A percentile compares a stretch with the other conserved stretches of the same genome.
phyloP scores from a whole-genome alignment of 2,113 vertebrate genomes.

The Grammomys surdaster region DNA sequence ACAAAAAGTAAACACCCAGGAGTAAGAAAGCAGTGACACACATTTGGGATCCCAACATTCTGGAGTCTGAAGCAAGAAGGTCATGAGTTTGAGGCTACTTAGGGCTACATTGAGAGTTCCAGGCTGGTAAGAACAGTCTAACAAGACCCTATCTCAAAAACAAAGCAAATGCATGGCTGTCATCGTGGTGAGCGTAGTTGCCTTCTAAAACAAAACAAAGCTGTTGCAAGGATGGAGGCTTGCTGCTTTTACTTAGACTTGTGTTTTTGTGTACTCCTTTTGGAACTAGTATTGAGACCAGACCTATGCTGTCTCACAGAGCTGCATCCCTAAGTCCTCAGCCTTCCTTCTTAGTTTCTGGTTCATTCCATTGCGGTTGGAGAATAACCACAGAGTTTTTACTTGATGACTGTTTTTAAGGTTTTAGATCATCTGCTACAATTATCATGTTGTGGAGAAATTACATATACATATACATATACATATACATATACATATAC shows the following conservation, averaged over 20 bases:
- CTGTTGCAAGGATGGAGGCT: background rate
- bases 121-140: background rate
- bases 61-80: background rate
- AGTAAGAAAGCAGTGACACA: background rate
- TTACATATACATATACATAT: no score
- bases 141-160: background rate
- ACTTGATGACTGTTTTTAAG: slow-evolving; percentile 11
- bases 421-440: background rate
- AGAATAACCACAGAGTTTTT: background rate
- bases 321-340: background rate
- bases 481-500: no score
- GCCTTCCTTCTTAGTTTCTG: slow-evolving; percentile 29
- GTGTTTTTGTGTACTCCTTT: background rate
- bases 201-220: background rate
- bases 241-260: slow-evolving; percentile 21
- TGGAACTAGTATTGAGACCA: background rate
- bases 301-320: background rate
- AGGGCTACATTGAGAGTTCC: background rate
- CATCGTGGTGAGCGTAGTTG: background rate
- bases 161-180: background rate
- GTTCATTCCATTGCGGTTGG: background rate
- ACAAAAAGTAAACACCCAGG: background rate
- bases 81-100: background rate
- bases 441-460: background rate
- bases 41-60: background rate